Conservation (phyloP, 2,113 vertebrate genomes). For the Promerops cafer region DNA sequence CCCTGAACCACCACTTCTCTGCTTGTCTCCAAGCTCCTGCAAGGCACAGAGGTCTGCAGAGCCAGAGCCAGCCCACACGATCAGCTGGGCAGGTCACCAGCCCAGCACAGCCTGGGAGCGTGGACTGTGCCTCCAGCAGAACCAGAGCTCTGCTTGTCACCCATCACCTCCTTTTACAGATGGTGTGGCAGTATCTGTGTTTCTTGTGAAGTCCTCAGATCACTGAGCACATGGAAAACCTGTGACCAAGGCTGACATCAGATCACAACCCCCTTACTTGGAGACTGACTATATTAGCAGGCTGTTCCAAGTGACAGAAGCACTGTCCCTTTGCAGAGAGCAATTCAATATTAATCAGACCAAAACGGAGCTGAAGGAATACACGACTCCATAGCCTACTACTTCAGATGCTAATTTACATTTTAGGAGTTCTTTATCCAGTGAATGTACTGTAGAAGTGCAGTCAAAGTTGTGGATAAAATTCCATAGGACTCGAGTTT, state of each 20-base stretch:
- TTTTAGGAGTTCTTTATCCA: neutral
- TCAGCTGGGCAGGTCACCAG: neutral
- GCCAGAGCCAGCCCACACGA: fast-evolving
- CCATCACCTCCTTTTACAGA: neutral
- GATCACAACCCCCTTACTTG: neutral
- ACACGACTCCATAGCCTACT: neutral
- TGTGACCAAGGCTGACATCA: neutral
- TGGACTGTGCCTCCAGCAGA: neutral
- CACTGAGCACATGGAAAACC: neutral
- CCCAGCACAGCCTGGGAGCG: fast-evolving
- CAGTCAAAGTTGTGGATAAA: neutral
- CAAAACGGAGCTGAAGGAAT: neutral
- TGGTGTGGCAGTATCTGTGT: too few relatives aligned
- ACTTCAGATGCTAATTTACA: neutral
- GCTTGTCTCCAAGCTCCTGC: neutral
- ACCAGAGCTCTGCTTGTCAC: neutral
- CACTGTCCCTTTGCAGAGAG: neutral
- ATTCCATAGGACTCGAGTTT: neutral
- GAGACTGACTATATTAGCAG: fast-evolving
- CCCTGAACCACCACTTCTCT: neutral
- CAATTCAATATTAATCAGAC: neutral
- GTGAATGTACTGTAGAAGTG: neutral
- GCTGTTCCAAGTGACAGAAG: neutral
- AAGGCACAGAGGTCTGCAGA: neutral
- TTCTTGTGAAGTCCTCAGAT: neutral